Conservation (phyloP, 2,797 vertebrate species). For the Ispidina lecontei region DNA sequence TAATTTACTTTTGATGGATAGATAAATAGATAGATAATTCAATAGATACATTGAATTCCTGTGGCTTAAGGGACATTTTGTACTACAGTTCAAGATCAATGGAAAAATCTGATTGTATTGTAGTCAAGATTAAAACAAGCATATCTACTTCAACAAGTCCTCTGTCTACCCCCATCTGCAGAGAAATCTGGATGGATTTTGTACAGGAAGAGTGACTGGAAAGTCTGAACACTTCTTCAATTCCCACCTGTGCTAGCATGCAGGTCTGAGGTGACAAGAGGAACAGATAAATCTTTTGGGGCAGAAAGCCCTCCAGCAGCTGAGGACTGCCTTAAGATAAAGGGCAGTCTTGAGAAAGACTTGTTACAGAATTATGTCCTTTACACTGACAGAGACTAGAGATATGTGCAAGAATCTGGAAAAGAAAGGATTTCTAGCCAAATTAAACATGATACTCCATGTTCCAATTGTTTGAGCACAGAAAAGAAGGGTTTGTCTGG, state of each 20-base stretch:
- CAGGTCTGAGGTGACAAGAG: background rate
- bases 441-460: background rate
- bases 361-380: background rate
- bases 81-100: constrained; percentile 30
- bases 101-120: constrained; percentile 25
- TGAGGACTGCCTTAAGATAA: background rate
- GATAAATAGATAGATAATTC: background rate
- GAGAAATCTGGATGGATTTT: constrained; percentile 13
- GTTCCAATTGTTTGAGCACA: background rate
- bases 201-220: background rate
- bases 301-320: background rate
- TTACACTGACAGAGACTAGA: background rate
- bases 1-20: no score
- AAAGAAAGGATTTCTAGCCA: background rate
- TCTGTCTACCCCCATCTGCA: background rate
- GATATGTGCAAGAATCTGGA: background rate
- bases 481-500: background rate
- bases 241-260: background rate
- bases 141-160: background rate
- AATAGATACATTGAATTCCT: constrained; percentile 31
- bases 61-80: background rate
- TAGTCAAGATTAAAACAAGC: constrained; percentile 48
- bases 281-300: background rate
- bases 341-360: background rate
- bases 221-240: constrained; percentile 26